A percentile compares a stretch with the other conserved stretches of the same genome.
phyloP scores from a whole-genome alignment of 1,140 invertebrate genomes.

The Stratiolaelaps scimitus region DNA sequence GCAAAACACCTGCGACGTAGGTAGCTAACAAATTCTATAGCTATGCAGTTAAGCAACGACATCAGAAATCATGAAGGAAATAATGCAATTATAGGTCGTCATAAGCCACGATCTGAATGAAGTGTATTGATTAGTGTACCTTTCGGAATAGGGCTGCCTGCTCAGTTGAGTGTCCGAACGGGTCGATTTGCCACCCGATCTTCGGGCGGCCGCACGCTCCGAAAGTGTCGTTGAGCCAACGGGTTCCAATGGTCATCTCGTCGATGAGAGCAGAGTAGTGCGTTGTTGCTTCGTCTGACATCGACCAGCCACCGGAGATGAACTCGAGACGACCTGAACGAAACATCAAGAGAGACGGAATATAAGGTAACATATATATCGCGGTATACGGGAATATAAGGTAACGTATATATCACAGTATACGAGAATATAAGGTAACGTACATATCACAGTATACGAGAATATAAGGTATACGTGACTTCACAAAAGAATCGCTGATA shows the following conservation, averaged over 20 bases:
- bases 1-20: too few relatives aligned
- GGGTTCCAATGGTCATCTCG: conserved; percentile 58
- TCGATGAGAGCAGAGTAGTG: conserved; percentile 89
- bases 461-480: neutral
- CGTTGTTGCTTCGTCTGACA: conserved; percentile 84
- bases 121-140: conserved; percentile 37
- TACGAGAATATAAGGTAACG: conserved; percentile 9
- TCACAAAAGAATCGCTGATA: too few relatives aligned
- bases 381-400: neutral
- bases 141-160: conserved; percentile 48
- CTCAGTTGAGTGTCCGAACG: conserved; percentile 53
- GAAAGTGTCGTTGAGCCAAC: conserved; percentile 48
- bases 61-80: neutral
- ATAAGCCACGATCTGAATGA: too few relatives aligned
- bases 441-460: too few relatives aligned
- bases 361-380: conserved; percentile 17
- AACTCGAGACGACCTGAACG: conserved; percentile 66
- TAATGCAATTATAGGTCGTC: neutral
- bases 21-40: too few relatives aligned
- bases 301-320: conserved; percentile 68
- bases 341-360: conserved; percentile 13
- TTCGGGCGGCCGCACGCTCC: conserved; percentile 48
- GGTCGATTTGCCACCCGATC: conserved; percentile 54
- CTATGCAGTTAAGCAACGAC: too few relatives aligned
- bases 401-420: too few relatives aligned